These are phyloP conservation scores for Vireo griseus DNA, from an alignment of 2,797 vertebrate species.

Conservation along the genomic window DNA sequence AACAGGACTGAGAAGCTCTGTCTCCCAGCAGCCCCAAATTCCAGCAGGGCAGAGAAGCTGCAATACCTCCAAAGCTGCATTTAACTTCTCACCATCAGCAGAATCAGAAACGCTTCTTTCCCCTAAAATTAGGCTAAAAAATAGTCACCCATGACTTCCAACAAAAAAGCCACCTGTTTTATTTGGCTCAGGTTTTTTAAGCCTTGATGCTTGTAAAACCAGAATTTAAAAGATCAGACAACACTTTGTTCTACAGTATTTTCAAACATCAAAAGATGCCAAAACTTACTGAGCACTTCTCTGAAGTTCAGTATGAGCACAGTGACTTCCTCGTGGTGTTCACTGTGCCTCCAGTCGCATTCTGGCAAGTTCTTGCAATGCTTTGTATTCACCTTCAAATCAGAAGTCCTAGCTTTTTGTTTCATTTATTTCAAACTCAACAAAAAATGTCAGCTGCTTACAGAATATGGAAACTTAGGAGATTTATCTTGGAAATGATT, in stretches of 20 bases:
- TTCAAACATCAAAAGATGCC: constrained; percentile 35
- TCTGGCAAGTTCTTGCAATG: not conserved
- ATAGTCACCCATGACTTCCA: not conserved
- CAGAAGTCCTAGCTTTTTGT: not conserved
- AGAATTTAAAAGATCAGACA: constrained; percentile 37
- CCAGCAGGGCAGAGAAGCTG: not conserved
- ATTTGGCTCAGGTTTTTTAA: not conserved
- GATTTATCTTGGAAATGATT: not conserved
- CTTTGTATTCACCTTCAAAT: not conserved
- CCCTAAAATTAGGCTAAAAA: constrained; percentile 25
- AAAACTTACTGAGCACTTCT: not conserved
- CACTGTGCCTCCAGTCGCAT: not conserved
- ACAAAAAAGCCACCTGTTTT: not conserved
- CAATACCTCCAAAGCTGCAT: not conserved
- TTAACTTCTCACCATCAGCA: not conserved
- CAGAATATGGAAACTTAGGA: not conserved
- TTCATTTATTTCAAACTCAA: not conserved
- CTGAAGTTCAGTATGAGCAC: not conserved
- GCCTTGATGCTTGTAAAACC: constrained; percentile 4
- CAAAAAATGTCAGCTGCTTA: not conserved
- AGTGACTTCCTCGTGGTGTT: not conserved
- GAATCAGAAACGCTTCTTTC: not conserved
- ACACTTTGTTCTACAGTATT: constrained; percentile 22
- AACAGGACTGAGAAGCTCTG: not conserved
- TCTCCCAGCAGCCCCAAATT: not conserved